Percentiles rank a stretch among this genome's conserved stretches.
These are phyloP conservation scores for Neofelis nebulosa DNA, from an alignment of 2,113 vertebrate genomes.

Conservation along the genomic window DNA sequence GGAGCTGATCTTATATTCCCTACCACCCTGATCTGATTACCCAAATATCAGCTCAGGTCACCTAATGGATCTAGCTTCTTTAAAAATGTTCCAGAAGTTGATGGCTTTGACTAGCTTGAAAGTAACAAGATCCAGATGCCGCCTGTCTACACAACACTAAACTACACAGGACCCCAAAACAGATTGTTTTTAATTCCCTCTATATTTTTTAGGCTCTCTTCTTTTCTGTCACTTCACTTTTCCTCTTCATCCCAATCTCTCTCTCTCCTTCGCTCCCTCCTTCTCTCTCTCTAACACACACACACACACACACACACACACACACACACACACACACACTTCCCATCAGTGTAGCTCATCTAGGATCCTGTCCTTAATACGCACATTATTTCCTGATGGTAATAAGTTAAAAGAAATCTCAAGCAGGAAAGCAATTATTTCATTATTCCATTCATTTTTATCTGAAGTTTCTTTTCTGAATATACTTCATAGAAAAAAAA, in stretches of 20 bases:
- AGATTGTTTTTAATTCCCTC: constrained; percentile 39
- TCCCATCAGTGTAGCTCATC: constrained; percentile 56
- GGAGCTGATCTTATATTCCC: constrained; percentile 58
- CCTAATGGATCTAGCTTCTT: constrained; percentile 81
- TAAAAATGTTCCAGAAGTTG: constrained; percentile 84
- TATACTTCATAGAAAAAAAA: constrained; percentile 52
- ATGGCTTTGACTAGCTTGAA: constrained; percentile 83
- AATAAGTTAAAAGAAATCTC: constrained; percentile 20
- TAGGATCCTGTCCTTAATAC: neutral
- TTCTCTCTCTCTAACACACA: neutral
- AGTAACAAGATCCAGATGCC: constrained; percentile 88
- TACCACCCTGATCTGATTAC: constrained; percentile 76
- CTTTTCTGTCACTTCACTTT: neutral
- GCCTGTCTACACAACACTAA: constrained; percentile 76
- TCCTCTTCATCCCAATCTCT: neutral
- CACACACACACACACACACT: neutral
- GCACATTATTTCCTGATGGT: constrained; percentile 48
- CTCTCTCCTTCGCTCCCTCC: neutral
- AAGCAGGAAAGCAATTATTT: constrained; percentile 23
- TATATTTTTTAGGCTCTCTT: neutral
- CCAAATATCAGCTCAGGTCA: constrained; percentile 78
- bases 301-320: neutral
- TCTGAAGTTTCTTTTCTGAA: constrained; percentile 63
- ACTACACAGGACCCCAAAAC: constrained; percentile 63
- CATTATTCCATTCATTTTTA: constrained; percentile 70